A percentile compares a stretch with the other conserved stretches of the same genome.
phyloP scores from a whole-genome alignment of 1,140 invertebrate genomes.

The Mercenaria mercenaria region DNA sequence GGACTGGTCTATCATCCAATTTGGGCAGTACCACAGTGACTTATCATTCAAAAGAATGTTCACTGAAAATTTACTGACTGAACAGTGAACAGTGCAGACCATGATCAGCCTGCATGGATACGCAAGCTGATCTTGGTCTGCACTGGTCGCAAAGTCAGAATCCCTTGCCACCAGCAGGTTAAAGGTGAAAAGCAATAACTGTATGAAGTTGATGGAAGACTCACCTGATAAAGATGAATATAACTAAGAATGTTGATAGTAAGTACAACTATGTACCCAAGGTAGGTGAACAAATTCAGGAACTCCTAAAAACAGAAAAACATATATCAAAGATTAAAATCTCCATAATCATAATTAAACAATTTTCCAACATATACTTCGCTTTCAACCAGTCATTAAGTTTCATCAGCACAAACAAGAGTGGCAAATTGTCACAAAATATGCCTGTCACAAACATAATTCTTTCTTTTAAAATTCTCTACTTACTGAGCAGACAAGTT shows the following conservation, averaged over 20 bases:
- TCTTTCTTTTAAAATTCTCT: background rate
- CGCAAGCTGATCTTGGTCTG: background rate
- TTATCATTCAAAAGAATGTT: too few relatives aligned
- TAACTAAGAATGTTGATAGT: slow-evolving; percentile 58
- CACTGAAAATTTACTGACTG: background rate
- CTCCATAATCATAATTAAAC: too few relatives aligned
- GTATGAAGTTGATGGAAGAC: background rate
- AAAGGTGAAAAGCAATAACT: background rate
- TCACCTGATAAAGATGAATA: slow-evolving; percentile 60
- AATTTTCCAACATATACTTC: too few relatives aligned
- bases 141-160: background rate
- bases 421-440: background rate
- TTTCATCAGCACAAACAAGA: background rate
- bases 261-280: slow-evolving; percentile 50
- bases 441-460: background rate
- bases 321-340: background rate
- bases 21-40: too few relatives aligned
- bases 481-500: background rate
- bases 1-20: too few relatives aligned
- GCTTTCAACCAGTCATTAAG: background rate
- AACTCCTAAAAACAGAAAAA: slow-evolving; percentile 58
- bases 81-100: background rate
- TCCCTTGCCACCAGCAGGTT: background rate
- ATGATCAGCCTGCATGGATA: background rate
- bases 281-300: slow-evolving; percentile 57